Evolutionary conservation across 2,797 vertebrate species (phyloP), one percentile per base, ranked within the genome.

Genomic region (Cyprinella venusta): DNA sequence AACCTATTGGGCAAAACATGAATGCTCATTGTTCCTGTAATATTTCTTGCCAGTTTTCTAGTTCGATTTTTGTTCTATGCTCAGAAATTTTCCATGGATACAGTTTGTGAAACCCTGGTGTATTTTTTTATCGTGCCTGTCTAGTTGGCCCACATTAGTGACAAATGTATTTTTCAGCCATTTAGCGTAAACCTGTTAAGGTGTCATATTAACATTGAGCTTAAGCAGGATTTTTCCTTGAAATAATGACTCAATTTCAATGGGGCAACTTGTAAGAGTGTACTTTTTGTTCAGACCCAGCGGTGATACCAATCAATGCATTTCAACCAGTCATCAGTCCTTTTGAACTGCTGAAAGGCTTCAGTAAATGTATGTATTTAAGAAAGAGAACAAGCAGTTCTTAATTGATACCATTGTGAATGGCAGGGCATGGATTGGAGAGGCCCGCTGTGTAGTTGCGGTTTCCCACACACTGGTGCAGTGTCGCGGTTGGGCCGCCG

Each of bases 401-500:
- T 81, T 80, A 61, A 75, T 72, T 71, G 50, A 76, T 69, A 64
- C 63, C 61, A 76, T 54, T 77, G 6, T 61, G 2, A 56, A 88
- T 89, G 77, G 87, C 90, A 87, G 82, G 86, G 82, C 87, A 88
- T 89, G 54, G 74, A 16, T 38, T 67, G 93, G 92, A 92, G 80
- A 64, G 80, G 88, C 86, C 87, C 74, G 90, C 91, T 68, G 83
- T 93, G 74, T 86, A 91, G 88, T 90, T 93, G 70, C 85, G 91
- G 88, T 90, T 87, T 81, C 89, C 82, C 88, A 86, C 87, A 91
- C 88, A 91, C 90, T 93, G 93, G 89, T 90, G 96, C 95, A 95
- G 94, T 96, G 92, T 91, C 94, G 90, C 85, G 89, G 88, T 79
- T 91, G 91, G 93, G 95, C 97, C 97, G 97, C 96, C 95, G 95